These are phyloP conservation scores for Cephus rjabovi DNA, from an alignment of 2,888 invertebrate species.

Conservation along the genomic window DNA sequence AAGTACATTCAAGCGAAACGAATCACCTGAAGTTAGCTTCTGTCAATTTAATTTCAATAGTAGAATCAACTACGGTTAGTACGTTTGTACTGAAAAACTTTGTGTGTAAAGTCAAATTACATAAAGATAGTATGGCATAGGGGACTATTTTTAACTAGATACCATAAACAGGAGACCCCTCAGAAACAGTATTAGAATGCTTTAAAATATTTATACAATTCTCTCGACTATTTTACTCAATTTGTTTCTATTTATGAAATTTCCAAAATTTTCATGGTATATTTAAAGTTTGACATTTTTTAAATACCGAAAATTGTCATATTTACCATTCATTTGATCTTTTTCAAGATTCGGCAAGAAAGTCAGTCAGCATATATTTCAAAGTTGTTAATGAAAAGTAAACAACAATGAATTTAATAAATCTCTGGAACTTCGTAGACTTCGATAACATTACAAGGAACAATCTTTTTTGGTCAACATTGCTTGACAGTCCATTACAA, in stretches of 20 bases:
- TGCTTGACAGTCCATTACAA: neutral
- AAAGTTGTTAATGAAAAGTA: neutral
- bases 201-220: too few relatives aligned
- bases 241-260: too few relatives aligned
- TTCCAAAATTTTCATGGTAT: too few relatives aligned
- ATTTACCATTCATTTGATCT: neutral
- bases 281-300: too few relatives aligned
- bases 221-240: too few relatives aligned
- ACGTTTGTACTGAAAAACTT: neutral
- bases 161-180: neutral
- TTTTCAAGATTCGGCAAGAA: neutral
- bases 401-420: neutral
- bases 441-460: neutral
- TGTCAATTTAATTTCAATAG: neutral
- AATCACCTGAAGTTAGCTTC: neutral
- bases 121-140: neutral
- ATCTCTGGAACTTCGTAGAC: neutral
- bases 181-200: too few relatives aligned
- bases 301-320: neutral
- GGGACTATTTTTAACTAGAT: neutral
- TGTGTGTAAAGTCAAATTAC: neutral
- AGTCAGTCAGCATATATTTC: neutral
- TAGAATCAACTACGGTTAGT: neutral
- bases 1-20: too few relatives aligned
- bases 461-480: neutral